Conservation (phyloP, 35 echinoderm and acorn worm species). For the Lytechinus pictus region DNA sequence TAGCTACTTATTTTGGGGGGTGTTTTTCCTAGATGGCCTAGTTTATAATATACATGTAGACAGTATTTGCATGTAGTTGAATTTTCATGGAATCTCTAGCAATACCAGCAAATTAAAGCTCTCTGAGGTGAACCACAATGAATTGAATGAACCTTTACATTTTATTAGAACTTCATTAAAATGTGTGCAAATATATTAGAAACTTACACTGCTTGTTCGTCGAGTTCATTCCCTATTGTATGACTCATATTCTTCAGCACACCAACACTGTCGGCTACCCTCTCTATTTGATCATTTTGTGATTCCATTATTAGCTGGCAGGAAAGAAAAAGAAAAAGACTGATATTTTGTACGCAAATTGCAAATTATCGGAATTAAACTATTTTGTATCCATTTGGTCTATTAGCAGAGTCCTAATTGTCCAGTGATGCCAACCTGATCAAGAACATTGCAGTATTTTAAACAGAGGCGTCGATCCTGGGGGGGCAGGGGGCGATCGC, state of each 20-base stretch:
- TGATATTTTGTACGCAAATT: too few species aligned
- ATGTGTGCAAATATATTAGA: not conserved
- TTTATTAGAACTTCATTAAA: too few species aligned
- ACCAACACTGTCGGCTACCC: constrained; percentile 82
- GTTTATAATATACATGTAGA: not conserved
- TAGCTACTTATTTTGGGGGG: too few species aligned
- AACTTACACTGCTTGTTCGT: constrained; percentile 99
- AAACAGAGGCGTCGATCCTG: too few species aligned
- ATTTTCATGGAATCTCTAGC: not conserved
- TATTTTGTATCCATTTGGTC: too few species aligned
- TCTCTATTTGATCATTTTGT: constrained; percentile 84
- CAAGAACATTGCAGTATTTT: too few species aligned
- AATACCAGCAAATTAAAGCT: not conserved
- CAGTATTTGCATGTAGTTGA: too few species aligned
- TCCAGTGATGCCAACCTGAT: too few species aligned
- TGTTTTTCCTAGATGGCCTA: too few species aligned
- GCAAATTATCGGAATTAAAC: too few species aligned
- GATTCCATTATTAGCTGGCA: constrained; percentile 90
- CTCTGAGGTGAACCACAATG: not conserved
- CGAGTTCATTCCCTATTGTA: constrained; percentile 89
- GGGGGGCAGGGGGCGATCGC: too few species aligned
- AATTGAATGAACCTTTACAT: not conserved
- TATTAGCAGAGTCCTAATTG: too few species aligned
- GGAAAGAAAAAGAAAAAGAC: not conserved
- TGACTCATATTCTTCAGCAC: constrained; percentile 94